A percentile compares a stretch with the other conserved stretches of the same genome.
These are phyloP conservation scores for Lamellibrachia luymesi DNA, from an alignment of 1,140 invertebrate species.

Conservation along the genomic window DNA sequence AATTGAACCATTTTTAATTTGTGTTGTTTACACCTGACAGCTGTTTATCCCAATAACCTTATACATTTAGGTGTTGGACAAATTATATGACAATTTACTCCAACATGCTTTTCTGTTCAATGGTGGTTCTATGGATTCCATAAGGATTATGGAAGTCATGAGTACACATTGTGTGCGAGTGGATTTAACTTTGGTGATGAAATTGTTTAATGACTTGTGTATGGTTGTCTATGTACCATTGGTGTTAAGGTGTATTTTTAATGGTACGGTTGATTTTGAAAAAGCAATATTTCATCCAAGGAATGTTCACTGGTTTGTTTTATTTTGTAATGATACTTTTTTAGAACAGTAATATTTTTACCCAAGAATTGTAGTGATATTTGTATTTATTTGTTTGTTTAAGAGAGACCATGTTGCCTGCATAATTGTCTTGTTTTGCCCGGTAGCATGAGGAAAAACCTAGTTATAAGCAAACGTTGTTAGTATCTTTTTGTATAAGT, in stretches of 20 bases:
- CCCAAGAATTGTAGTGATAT: background rate
- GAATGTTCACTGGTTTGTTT: background rate
- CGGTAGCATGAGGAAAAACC: too few relatives aligned
- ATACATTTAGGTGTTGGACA: background rate
- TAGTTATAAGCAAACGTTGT: too few relatives aligned
- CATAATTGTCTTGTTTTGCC: too few relatives aligned
- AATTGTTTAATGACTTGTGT: too few relatives aligned
- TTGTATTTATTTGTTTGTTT: background rate
- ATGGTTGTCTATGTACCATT: background rate
- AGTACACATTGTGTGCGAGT: background rate
- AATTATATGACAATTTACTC: background rate
- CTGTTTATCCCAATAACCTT: background rate
- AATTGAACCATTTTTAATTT: background rate
- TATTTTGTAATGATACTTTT: background rate
- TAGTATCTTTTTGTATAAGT: too few relatives aligned
- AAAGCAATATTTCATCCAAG: background rate
- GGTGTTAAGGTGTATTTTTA: background rate
- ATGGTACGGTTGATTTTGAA: background rate
- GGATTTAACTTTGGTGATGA: background rate
- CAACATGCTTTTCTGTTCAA: background rate
- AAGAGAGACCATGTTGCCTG: background rate
- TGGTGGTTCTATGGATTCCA: background rate
- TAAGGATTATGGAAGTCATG: background rate
- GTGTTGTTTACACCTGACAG: background rate
- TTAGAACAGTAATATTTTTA: background rate